A percentile compares a stretch with the other conserved stretches of the same genome.
These are phyloP conservation scores for Gopherus evgoodei DNA, from an alignment of 2,113 vertebrate species.

Conservation along the genomic window DNA sequence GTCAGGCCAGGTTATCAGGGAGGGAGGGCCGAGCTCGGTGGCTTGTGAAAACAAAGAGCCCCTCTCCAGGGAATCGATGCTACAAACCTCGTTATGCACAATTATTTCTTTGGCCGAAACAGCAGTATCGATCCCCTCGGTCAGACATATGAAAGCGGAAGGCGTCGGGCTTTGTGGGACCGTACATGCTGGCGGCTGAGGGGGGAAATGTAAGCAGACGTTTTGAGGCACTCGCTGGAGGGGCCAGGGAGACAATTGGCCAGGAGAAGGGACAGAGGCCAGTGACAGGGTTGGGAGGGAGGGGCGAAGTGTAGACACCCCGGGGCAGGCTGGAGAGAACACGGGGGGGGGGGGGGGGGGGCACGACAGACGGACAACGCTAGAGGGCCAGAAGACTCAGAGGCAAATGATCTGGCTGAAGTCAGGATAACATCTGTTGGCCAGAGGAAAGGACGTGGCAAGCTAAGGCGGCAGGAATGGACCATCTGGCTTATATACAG, in stretches of 20 bases:
- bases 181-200: background rate
- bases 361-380: background rate
- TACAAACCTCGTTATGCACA: constrained; percentile 61
- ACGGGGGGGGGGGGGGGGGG: background rate
- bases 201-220: background rate
- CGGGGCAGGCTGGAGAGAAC: background rate
- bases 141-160: background rate
- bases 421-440: constrained; percentile 10
- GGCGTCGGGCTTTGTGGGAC: background rate
- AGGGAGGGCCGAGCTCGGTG: constrained; percentile 37
- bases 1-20: constrained; percentile 54
- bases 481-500: background rate
- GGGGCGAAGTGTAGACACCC: background rate
- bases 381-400: background rate
- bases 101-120: constrained; percentile 63
- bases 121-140: constrained; percentile 57
- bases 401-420: background rate
- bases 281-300: background rate
- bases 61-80: constrained; percentile 57
- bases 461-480: background rate
- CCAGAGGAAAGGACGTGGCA: background rate
- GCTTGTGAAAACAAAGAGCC: constrained; percentile 66
- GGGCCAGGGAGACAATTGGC: accelerated
- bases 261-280: background rate
- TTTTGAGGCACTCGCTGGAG: background rate